These are phyloP conservation scores for Odontothrips loti DNA, from an alignment of 2,888 invertebrate species.

Conservation along the genomic window DNA sequence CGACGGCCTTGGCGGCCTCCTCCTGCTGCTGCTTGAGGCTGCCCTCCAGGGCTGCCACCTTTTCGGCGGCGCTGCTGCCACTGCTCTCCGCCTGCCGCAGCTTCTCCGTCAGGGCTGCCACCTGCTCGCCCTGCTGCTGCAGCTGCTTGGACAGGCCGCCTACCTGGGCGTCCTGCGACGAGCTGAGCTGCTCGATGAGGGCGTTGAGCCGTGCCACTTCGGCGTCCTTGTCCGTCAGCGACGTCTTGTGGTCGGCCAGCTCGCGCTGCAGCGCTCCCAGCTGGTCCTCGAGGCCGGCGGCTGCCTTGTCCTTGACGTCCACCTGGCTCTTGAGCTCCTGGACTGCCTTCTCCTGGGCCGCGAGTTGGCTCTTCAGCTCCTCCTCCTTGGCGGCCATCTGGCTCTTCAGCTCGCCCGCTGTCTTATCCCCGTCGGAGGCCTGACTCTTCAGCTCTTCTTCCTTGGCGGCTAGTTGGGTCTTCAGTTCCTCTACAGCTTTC, in stretches of 20 bases:
- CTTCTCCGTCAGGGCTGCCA: neutral
- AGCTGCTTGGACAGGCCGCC: neutral
- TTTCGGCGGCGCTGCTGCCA: neutral
- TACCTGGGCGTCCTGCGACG: neutral
- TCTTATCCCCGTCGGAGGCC: neutral
- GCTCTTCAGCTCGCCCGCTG: neutral
- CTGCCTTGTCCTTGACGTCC: neutral
- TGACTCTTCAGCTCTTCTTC: neutral
- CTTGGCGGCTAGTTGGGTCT: neutral
- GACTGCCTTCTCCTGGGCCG: neutral
- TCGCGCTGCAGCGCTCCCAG: neutral
- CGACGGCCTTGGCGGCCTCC: slow-evolving; percentile 13
- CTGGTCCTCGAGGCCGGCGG: neutral
- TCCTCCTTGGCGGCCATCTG: neutral
- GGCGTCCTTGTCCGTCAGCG: neutral
- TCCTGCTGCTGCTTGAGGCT: slow-evolving; percentile 30
- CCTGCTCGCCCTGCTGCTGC: neutral
- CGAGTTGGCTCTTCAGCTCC: neutral
- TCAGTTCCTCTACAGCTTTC: neutral
- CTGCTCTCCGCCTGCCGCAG: slow-evolving; percentile 12
- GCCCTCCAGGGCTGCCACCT: slow-evolving; percentile 12
- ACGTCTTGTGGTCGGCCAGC: neutral
- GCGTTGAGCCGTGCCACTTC: neutral
- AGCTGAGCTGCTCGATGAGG: slow-evolving; percentile 4
- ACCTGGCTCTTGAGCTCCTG: neutral